phyloP scores from a whole-genome alignment of 1,140 invertebrate species.

The Trichomalopsis sarcophagae region DNA sequence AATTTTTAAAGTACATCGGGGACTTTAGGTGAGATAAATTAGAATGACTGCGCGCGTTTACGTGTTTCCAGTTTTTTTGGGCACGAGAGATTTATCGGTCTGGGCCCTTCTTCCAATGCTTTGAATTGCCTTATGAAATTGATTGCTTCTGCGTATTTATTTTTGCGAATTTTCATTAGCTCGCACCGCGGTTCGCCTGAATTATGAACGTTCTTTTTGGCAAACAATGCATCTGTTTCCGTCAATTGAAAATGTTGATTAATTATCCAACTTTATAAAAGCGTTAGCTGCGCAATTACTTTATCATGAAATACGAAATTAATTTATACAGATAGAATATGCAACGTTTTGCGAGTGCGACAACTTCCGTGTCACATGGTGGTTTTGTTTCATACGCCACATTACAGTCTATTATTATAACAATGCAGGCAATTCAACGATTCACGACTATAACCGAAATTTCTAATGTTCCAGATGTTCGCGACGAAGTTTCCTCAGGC shows the following conservation, averaged over 20 bases:
- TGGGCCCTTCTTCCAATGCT: neutral
- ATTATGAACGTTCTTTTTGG: neutral
- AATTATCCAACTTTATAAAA: too few relatives aligned
- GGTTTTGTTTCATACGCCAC: too few relatives aligned
- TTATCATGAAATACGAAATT: too few relatives aligned
- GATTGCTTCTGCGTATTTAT: neutral
- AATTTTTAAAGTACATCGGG: neutral
- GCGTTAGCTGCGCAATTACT: too few relatives aligned
- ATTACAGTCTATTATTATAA: too few relatives aligned
- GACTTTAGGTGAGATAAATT: neutral
- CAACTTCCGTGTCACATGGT: too few relatives aligned
- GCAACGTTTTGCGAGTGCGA: too few relatives aligned
- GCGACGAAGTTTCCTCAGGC: neutral
- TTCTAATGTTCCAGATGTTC: neutral
- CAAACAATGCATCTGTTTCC: too few relatives aligned
- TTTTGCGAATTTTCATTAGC: too few relatives aligned
- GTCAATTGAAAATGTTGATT: too few relatives aligned
- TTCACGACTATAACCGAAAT: neutral
- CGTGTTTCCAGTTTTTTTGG: neutral
- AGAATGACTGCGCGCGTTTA: neutral
- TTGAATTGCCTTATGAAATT: neutral
- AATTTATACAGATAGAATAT: too few relatives aligned
- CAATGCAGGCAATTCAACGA: too few relatives aligned
- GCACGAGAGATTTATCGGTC: neutral
- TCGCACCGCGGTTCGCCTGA: neutral